Conservation (phyloP, 2,797 vertebrate genomes). For the Darevskia nairensis region DNA sequence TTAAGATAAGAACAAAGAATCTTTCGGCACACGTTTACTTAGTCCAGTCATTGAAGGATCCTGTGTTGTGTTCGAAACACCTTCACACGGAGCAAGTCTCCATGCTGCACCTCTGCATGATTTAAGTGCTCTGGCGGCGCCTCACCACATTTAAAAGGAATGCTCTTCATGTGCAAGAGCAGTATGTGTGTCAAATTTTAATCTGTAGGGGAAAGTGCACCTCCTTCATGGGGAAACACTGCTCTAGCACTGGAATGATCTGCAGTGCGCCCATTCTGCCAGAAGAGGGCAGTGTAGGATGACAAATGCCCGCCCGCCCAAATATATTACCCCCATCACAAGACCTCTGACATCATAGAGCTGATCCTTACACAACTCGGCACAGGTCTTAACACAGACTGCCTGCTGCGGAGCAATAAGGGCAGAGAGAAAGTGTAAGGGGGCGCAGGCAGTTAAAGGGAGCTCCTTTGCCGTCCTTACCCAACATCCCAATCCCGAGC, state of each 20-base stretch:
- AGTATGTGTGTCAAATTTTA: background rate
- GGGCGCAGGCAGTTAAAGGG: background rate
- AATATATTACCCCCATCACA: background rate
- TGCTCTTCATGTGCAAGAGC: background rate
- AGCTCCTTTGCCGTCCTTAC: slow-evolving; percentile 76
- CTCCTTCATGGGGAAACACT: no score
- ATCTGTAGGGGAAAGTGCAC: background rate
- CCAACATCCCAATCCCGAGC: slow-evolving; percentile 99
- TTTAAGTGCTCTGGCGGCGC: background rate
- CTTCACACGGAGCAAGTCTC: background rate
- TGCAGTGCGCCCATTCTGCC: slow-evolving; percentile 55
- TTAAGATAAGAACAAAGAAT: no score
- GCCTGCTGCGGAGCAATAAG: background rate
- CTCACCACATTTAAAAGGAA: background rate
- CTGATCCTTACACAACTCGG: slow-evolving; percentile 20
- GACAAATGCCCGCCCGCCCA: background rate
- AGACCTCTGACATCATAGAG: background rate
- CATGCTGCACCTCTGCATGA: background rate
- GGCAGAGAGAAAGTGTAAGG: background rate
- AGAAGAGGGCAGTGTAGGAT: slow-evolving; percentile 69
- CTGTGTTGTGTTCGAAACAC: no score
- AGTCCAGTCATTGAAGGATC: background rate
- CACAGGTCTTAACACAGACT: no score
- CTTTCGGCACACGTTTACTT: background rate
- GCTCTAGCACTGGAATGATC: background rate